Evolutionary conservation across 2,888 invertebrate genomes (phyloP).

Genomic region (Metalampra italica): DNA sequence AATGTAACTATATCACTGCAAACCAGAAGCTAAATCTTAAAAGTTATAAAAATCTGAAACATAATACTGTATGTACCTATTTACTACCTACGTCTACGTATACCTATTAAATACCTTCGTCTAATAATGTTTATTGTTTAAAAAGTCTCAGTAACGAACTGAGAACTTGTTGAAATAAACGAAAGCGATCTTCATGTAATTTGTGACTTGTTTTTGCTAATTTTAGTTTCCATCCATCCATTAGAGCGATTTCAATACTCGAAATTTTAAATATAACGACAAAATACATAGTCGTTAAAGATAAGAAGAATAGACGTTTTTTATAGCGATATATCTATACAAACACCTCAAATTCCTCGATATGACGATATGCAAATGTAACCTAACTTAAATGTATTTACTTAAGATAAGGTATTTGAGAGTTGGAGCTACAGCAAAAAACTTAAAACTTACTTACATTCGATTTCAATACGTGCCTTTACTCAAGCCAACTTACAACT

Average conservation of each 20-base stretch:
- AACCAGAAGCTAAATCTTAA: too few species aligned
- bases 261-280: background rate
- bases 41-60: too few species aligned
- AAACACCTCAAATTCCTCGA: conserved; percentile 18
- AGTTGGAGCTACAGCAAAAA: background rate
- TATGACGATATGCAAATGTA: conserved; percentile 30
- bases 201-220: background rate
- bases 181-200: conserved; percentile 11
- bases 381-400: background rate
- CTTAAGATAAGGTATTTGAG: conserved; percentile 1
- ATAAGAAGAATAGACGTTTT: background rate
- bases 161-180: conserved; percentile 8
- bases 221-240: background rate
- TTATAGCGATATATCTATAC: conserved; percentile 9
- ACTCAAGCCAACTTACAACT: too few species aligned
- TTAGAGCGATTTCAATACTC: background rate
- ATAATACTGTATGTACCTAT: too few species aligned
- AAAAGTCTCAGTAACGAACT: conserved; percentile 6
- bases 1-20: too few species aligned
- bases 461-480: too few species aligned
- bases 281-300: background rate
- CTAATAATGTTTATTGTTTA: conserved; percentile 6
- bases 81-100: too few species aligned
- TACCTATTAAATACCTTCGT: too few species aligned
- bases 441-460: too few species aligned